These are phyloP conservation scores for Glaucidium brasilianum DNA, from an alignment of 2,113 vertebrate species.

Conservation along the genomic window DNA sequence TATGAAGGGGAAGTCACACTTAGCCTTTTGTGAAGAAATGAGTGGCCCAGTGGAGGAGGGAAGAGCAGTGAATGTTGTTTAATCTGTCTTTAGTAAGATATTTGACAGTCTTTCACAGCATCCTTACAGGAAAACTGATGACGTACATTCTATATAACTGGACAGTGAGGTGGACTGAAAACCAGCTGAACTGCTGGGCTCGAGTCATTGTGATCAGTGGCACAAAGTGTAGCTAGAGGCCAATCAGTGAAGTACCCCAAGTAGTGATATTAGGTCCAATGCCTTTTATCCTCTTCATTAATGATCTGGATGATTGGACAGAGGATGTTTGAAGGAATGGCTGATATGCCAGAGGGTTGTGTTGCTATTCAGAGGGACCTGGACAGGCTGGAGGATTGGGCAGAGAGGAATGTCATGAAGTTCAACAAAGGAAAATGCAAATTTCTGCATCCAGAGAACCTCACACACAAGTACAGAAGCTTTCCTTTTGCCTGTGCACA, in stretches of 20 bases:
- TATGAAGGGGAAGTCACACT: not conserved
- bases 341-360: not conserved
- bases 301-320: not conserved
- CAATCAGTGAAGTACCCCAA: not conserved
- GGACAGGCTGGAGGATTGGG: not conserved
- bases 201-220: not conserved
- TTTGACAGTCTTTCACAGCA: not conserved
- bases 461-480: not conserved
- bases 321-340: not conserved
- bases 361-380: not conserved
- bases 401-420: not conserved
- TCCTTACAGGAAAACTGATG: not conserved
- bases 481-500: not conserved
- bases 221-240: not conserved
- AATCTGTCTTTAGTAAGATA: not conserved
- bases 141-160: not conserved
- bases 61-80: not conserved
- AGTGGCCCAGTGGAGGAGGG: not conserved
- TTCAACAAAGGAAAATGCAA: not conserved
- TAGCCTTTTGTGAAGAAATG: not conserved
- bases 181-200: not conserved
- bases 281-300: not conserved
- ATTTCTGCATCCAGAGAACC: not conserved
- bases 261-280: not conserved
- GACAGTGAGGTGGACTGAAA: not conserved